Conservation (phyloP, 2,113 vertebrate genomes). For the Xiphophorus hellerii region DNA sequence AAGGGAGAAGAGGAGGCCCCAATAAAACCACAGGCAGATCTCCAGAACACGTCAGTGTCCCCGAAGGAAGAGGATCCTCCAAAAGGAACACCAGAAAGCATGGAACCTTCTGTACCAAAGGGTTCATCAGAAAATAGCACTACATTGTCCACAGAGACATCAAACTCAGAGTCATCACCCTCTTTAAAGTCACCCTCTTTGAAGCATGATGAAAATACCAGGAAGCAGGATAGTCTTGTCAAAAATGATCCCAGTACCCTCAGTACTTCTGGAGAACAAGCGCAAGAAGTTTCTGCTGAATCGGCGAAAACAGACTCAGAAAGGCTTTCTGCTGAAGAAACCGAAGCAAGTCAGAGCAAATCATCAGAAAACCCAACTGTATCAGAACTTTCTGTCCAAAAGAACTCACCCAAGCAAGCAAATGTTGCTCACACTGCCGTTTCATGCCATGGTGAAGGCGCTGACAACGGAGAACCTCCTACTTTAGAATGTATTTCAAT, state of each 20-base stretch:
- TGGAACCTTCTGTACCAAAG: not conserved
- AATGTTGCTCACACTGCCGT: slow-evolving; percentile 5
- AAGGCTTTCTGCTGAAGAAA: slow-evolving; percentile 57
- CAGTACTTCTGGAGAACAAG: slow-evolving; percentile 31
- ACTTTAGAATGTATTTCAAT: slow-evolving; percentile 11
- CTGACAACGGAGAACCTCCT: slow-evolving; percentile 16
- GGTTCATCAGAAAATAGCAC: not conserved
- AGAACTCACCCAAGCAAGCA: slow-evolving; percentile 14
- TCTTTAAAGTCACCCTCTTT: slow-evolving; percentile 19
- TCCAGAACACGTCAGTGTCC: not conserved
- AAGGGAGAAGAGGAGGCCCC: slow-evolving; percentile 30
- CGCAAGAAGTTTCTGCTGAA: slow-evolving; percentile 59
- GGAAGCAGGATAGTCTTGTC: slow-evolving; percentile 12
- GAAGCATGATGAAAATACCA: slow-evolving; percentile 20
- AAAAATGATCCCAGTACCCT: slow-evolving; percentile 1
- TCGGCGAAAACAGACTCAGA: slow-evolving; percentile 69
- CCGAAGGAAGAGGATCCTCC: slow-evolving; percentile 20
- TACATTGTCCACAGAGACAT: slow-evolving; percentile 9
- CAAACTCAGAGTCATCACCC: not conserved
- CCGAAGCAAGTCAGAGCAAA: slow-evolving; percentile 33
- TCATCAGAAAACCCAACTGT: slow-evolving; percentile 1
- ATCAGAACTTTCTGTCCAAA: slow-evolving; percentile 25
- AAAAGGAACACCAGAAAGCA: slow-evolving; percentile 9
- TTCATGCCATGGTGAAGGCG: slow-evolving; percentile 10
- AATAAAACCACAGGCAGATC: slow-evolving; percentile 19